phyloP scores from a whole-genome alignment of 2,113 vertebrate species.

The Himantopus leucocephalus region DNA sequence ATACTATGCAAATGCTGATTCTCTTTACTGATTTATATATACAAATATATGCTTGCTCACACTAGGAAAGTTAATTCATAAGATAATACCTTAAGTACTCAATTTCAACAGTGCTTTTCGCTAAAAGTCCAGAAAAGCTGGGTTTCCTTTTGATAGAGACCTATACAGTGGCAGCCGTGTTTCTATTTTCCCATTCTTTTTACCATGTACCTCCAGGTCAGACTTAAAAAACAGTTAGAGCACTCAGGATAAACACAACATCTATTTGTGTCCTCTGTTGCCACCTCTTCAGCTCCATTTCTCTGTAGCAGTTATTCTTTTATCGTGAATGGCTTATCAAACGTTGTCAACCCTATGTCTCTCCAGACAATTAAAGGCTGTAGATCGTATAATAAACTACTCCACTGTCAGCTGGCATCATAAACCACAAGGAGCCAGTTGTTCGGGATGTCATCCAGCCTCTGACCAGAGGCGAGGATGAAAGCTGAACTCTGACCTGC shows the following conservation, averaged over 20 bases:
- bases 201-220: not conserved
- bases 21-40: not conserved
- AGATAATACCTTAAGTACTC: not conserved
- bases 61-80: not conserved
- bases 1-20: not conserved
- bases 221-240: not conserved
- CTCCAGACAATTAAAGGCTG: slow-evolving; percentile 33
- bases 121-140: not conserved
- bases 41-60: not conserved
- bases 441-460: slow-evolving; percentile 40
- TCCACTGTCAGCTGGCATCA: not conserved
- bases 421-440: slow-evolving; percentile 50
- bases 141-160: not conserved
- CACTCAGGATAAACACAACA: not conserved
- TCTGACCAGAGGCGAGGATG: slow-evolving; percentile 35
- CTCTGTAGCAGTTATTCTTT: slow-evolving; percentile 3
- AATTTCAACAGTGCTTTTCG: not conserved
- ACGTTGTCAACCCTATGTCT: not conserved
- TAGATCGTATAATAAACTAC: slow-evolving; percentile 33
- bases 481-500: slow-evolving; percentile 55
- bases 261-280: not conserved
- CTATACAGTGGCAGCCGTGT: not conserved
- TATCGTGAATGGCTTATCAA: slow-evolving; percentile 40
- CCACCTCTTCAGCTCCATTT: not conserved
- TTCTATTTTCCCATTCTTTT: not conserved